Percentiles rank a stretch among this genome's conserved stretches.
Conservation (phyloP, 2,797 vertebrate genomes). For the Thaleichthys pacificus region DNA sequence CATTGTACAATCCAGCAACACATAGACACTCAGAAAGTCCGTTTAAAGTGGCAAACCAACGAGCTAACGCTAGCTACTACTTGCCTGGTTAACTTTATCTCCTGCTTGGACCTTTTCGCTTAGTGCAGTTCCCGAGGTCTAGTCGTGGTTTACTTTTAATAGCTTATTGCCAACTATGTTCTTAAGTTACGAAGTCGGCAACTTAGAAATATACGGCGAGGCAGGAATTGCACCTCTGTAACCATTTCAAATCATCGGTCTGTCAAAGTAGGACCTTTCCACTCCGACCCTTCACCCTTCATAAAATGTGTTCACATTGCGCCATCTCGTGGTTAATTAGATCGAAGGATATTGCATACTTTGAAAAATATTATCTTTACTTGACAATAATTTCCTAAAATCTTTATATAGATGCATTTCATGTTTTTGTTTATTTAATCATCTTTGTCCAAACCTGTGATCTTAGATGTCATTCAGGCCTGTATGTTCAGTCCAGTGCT, state of each 20-base stretch:
- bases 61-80: background rate
- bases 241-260: constrained; percentile 14
- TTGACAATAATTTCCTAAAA: background rate
- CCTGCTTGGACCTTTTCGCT: background rate
- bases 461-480: background rate
- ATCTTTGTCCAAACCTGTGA: background rate
- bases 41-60: background rate
- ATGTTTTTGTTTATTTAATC: background rate
- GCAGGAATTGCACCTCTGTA: background rate
- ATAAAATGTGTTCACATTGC: background rate
- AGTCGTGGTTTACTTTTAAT: background rate
- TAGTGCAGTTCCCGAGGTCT: background rate
- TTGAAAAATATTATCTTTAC: background rate
- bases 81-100: background rate
- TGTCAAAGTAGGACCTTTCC: constrained; percentile 58
- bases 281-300: constrained; percentile 60
- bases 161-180: background rate
- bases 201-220: background rate
- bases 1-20: no score
- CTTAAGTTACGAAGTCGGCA: background rate
- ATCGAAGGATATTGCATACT: background rate
- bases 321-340: constrained; percentile 41
- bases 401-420: background rate
- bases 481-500: background rate
- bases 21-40: no score